Base-by-base conservation (phyloP, 2,888 invertebrate species). In the Andrena hattorfiana region DNA sequence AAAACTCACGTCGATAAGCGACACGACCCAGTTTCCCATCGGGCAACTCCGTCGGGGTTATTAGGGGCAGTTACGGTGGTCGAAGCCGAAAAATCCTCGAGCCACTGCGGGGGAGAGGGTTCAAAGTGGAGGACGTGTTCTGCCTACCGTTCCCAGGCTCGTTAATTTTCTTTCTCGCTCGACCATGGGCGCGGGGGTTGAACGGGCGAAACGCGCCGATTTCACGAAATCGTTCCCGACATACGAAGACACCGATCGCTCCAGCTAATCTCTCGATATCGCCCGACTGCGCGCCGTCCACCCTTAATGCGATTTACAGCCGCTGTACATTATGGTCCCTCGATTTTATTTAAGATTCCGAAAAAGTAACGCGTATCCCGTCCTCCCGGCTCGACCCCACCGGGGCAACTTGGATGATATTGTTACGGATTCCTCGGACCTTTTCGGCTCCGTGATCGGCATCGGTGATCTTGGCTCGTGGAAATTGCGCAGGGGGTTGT, bases 141-240 rank as follows among this genome's bases (percentile, higher is more conserved):
- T 71, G 83, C 80, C 77, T 82, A 82, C 78, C 83, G 76, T 83
- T 82, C 77, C 81, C 86, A 64, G 85, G 80, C 83, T 90, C 87
- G 89, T 90, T 90, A 88, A 90, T 88, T 87, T 82, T 78, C 79
- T 71, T 66, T 63, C 64, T 35, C 20, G 13, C 49, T 42, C 73
- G 81, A 60, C 48, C 35, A 16, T 3, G 13, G 20, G 54, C 23
- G n/a, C 54, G n/a, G 8, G 10, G 8, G 13, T 20, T 23, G 56
- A 26, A 20, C n/a, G 51, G 35, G 6, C 7, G 59, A 23, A 63
- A 64, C 35, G 51, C 62, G 23, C 26, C 71, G 77, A 82, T 80
- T 76, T 67, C 77, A 32, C 30, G 68, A 71, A 71, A 76, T 70
- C 73, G 56, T 79, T 23, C 35, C 6, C 32, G 69, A 79, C 69